These are phyloP conservation scores for Pontoporia blainvillei DNA, from an alignment of 2,113 vertebrate genomes.

Conservation along the genomic window DNA sequence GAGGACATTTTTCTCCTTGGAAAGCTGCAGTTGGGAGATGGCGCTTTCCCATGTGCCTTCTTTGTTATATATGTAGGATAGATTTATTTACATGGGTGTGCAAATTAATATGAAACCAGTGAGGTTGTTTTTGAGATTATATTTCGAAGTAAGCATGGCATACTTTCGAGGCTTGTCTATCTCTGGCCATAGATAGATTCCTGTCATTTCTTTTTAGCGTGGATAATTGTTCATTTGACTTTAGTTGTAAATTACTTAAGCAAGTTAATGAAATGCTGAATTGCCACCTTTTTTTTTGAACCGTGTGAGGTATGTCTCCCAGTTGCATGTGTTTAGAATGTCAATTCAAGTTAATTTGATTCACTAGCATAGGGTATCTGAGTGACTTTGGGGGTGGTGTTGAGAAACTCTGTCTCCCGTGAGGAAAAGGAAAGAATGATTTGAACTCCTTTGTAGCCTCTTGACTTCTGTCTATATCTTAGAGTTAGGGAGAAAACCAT, in stretches of 20 bases:
- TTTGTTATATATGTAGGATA: not conserved
- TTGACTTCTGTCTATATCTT: not conserved
- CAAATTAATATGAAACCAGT: not conserved
- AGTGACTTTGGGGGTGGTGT: not conserved
- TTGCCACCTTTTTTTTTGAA: not conserved
- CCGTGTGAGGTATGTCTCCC: not conserved
- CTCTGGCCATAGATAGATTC: not conserved
- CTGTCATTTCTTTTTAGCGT: not conserved
- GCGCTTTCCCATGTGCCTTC: not conserved
- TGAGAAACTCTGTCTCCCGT: not conserved
- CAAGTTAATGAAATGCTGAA: slow-evolving; percentile 7
- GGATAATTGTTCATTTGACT: slow-evolving; percentile 36
- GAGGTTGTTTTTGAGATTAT: not conserved
- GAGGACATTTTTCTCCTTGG: not conserved
- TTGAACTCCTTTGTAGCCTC: not conserved
- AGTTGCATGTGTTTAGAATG: not conserved
- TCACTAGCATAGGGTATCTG: not conserved
- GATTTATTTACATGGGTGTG: not conserved
- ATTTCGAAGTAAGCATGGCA: not conserved
- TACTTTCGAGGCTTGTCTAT: not conserved
- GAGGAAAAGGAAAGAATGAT: not conserved
- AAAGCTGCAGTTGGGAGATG: not conserved
- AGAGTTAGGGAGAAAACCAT: not conserved
- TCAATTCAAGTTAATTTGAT: not conserved
- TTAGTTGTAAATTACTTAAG: slow-evolving; percentile 19